Base-by-base conservation (phyloP, 2,888 invertebrate species). In the Cheilosia variabilis region DNA sequence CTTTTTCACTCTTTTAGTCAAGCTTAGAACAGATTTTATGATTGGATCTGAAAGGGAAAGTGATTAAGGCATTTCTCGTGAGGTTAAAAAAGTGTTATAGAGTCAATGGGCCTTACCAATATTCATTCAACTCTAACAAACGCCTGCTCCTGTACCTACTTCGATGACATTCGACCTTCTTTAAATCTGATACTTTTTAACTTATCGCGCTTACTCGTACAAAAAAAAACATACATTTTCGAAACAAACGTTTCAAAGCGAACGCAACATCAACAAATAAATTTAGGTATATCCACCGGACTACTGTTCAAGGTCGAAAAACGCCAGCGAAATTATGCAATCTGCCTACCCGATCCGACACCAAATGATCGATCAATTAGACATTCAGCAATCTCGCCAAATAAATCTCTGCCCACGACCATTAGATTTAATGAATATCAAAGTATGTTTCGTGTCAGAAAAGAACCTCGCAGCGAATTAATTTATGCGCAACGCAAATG, bases 401-500 rank as follows among this genome's bases (percentile, higher is more conserved):
- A 72, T 72, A 72, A 55, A 75, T 55, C 22, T 47, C 57, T 22
- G 34, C 43, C 45, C 31, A 22, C n/a, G 9, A 19, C 19, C 37
- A 27, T 31, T 43, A 27, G 55, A 50, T 50, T 50, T 52, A 24
- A 41, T 53, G 50, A 65, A 50, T 52, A 19, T 22, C n/a, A 43
- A 63, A 41, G 31, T 19, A 62, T 53, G 6, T 27, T 27, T 43
- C 19, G 62, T 15, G 53, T 45, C 13, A 22, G 27, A 6, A 31
- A n/a, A 31, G 6, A 31, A 31, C 22, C 62, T 19, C 45, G 2
- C 17, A 27, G 4, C n/a, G 43, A 63, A 47, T 41, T 62, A 69
- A 78, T 78, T 63, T 71, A 78, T 78, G 63, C 78, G 41, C 45
- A 45, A 43, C 60, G 68, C 15, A 52, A 24, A 13, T 27, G 27